phyloP scores from a whole-genome alignment of 2,888 invertebrate species.

The Entomobrya multifasciata region DNA sequence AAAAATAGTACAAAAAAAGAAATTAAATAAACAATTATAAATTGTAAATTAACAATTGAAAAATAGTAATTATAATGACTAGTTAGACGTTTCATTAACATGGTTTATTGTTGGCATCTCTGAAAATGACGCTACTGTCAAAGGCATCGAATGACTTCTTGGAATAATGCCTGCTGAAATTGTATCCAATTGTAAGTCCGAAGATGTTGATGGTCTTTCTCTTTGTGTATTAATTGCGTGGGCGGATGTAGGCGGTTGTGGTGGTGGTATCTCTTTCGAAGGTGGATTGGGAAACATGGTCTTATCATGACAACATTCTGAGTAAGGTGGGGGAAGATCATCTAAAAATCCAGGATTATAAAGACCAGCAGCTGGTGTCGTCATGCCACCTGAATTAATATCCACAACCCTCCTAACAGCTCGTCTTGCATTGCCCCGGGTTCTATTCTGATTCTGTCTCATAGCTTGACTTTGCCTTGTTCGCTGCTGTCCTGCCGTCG shows the following conservation, averaged over 20 bases:
- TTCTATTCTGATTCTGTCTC: not conserved
- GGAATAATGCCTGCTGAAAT: too few species aligned
- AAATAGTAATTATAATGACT: too few species aligned
- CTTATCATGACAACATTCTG: slow-evolving; percentile 55
- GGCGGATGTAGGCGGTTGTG: not conserved
- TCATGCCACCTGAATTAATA: not conserved
- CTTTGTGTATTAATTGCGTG: not conserved
- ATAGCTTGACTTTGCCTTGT: not conserved
- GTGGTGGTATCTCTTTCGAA: not conserved
- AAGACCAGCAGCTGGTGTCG: not conserved
- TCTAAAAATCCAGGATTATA: slow-evolving; percentile 43
- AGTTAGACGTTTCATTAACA: too few species aligned
- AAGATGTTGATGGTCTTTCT: not conserved
- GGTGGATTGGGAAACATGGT: slow-evolving; percentile 39
- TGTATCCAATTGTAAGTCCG: too few species aligned
- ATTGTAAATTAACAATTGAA: too few species aligned
- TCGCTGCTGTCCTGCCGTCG: not conserved
- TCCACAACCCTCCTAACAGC: not conserved
- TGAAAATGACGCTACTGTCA: too few species aligned
- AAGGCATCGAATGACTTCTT: too few species aligned
- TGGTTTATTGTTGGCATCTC: too few species aligned
- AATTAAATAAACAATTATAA: too few species aligned
- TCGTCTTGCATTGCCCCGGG: slow-evolving; percentile 19
- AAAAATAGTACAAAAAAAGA: too few species aligned
- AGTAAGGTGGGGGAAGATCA: slow-evolving; percentile 59